Conservation (phyloP, 2,888 invertebrate species). For the Dorcus parallelipipedus region DNA sequence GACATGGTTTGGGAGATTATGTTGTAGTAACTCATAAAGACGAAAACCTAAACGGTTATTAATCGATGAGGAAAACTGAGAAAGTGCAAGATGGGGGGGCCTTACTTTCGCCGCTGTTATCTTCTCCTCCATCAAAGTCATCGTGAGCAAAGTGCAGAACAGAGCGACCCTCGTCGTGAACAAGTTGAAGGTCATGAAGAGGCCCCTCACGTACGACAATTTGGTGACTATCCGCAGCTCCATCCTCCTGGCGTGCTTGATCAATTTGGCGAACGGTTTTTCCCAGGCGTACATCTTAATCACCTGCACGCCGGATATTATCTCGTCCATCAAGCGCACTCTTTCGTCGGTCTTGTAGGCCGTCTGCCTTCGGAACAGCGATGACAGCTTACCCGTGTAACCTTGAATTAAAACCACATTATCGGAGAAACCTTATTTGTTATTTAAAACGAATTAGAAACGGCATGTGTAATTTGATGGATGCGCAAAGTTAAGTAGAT, state of each 20-base stretch:
- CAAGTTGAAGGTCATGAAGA: constrained; percentile 72
- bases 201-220: constrained; percentile 61
- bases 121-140: constrained; percentile 56
- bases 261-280: constrained; percentile 63
- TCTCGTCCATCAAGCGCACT: constrained; percentile 91
- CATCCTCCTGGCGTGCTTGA: constrained; percentile 56
- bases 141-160: constrained; percentile 70
- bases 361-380: constrained; percentile 68
- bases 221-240: constrained; percentile 58
- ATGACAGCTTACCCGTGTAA: constrained; percentile 63
- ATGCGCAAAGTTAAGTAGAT: neutral
- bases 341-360: constrained; percentile 85
- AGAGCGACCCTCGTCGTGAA: constrained; percentile 79
- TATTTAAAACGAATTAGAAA: no score
- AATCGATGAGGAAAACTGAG: no score
- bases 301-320: constrained; percentile 88
- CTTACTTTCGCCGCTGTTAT: constrained; percentile 70
- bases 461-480: no score
- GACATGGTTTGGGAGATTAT: constrained; percentile 57
- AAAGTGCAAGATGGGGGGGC: neutral
- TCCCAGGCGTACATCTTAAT: constrained; percentile 77
- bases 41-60: constrained; percentile 47
- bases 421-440: neutral
- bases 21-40: constrained; percentile 55
- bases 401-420: neutral